Base-by-base conservation (phyloP, 2,113 vertebrate species). In the Rhinopomastus cyanomelas region DNA sequence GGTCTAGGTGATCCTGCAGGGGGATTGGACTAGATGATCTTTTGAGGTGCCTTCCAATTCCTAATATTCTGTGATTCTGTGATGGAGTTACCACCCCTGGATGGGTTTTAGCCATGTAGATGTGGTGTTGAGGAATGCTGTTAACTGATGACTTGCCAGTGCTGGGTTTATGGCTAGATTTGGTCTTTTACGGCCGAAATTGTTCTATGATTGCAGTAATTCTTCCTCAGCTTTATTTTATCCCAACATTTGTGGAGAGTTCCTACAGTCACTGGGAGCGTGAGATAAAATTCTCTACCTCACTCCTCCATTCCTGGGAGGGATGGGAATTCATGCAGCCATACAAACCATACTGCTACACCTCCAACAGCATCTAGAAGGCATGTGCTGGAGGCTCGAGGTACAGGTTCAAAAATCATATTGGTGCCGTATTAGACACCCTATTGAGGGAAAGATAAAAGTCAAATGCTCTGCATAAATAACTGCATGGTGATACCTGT, bases 21-120 rank as follows among this genome's bases (percentile, higher is more conserved):
- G n/a, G n/a, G n/a, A n/a, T n/a, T n/a, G n/a, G n/a, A n/a, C n/a
- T n/a, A n/a, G n/a, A n/a, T n/a, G n/a, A n/a, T n/a, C n/a, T n/a
- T n/a, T n/a, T n/a, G n/a, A n/a, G n/a, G n/a, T n/a, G n/a, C n/a
- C n/a, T n/a, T n/a, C n/a, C n/a, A n/a, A n/a, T n/a, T n/a, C n/a
- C n/a, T n/a, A n/a, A n/a, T n/a, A n/a, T n/a, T n/a, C n/a, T n/a
- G n/a, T n/a, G n/a, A n/a, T n/a, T n/a, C n/a, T n/a, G n/a, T 23
- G 32, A 27, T 48, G 1, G n/a, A 25, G 15, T 72, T 9, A 0
- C 8, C 25, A 51, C 52, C 36, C 26, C 36, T 12, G 26, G 27
- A 34, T 4, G 19, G 12, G n/a, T 37, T 74, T 37, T 19, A 15
- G 8, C 8, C 0, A 1, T 8, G 12, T 51, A 34, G 25, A 34